Evolutionary conservation across 2,113 vertebrate genomes (phyloP).

Genomic region (human (Homo sapiens)): DNA sequence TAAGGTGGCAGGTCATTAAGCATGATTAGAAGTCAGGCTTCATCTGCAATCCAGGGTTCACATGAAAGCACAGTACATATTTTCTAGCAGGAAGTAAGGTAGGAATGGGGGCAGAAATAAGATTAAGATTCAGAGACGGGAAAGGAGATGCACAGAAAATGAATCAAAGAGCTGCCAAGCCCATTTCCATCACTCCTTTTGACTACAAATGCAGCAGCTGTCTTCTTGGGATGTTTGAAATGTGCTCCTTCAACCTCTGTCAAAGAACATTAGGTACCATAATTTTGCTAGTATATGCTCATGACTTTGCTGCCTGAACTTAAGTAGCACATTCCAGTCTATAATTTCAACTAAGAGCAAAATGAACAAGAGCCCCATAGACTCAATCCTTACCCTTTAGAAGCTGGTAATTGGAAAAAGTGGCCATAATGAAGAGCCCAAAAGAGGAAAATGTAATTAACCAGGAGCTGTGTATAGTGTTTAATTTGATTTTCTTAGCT

Average conservation of each 20-base stretch:
- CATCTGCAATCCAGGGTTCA: neutral
- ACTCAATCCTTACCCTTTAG: neutral
- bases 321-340: neutral
- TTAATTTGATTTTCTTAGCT: slow-evolving; percentile 71
- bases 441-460: slow-evolving; percentile 63
- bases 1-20: neutral
- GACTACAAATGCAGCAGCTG: neutral
- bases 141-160: neutral
- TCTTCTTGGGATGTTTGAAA: slow-evolving; percentile 11
- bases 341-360: neutral
- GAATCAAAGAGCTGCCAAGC: neutral
- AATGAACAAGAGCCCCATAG: neutral
- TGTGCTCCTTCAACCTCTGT: neutral
- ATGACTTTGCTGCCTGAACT: neutral
- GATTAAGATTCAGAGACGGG: neutral
- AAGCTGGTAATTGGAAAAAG: slow-evolving; percentile 44
- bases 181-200: neutral
- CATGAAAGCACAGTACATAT: neutral
- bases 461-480: slow-evolving; percentile 26
- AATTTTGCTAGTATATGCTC: neutral
- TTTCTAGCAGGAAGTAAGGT: neutral
- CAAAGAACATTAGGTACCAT: neutral
- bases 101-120: neutral
- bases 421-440: slow-evolving; percentile 36
- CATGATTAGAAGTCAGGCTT: neutral